These are phyloP conservation scores for Lepidostoma basale DNA, from an alignment of 1,140 invertebrate genomes.

Conservation along the genomic window DNA sequence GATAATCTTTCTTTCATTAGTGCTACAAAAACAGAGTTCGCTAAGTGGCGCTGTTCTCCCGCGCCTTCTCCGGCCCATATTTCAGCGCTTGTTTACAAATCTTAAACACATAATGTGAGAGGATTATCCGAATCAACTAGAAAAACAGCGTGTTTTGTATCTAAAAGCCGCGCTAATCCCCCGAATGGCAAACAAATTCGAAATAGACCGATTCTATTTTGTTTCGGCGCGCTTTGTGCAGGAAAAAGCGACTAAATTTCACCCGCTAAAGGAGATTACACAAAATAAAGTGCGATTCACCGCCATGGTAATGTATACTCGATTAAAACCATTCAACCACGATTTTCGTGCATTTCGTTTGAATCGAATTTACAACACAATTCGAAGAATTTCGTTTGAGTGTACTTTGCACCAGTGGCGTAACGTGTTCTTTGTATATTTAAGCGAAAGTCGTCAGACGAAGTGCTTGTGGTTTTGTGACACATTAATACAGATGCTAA, in stretches of 20 bases:
- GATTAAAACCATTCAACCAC: too few relatives aligned
- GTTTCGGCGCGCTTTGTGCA: background rate
- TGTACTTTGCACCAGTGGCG: too few relatives aligned
- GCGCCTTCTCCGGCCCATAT: background rate
- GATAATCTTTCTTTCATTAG: background rate
- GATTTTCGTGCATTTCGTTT: too few relatives aligned
- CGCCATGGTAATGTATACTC: too few relatives aligned
- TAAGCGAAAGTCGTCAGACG: too few relatives aligned
- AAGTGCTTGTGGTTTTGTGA: too few relatives aligned
- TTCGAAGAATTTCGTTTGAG: too few relatives aligned
- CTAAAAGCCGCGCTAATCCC: constrained; percentile 5
- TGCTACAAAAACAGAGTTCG: background rate
- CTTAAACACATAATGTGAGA: constrained; percentile 7
- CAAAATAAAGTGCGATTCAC: too few relatives aligned
- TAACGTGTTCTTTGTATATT: too few relatives aligned
- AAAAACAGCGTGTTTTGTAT: constrained; percentile 8
- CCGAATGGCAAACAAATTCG: background rate
- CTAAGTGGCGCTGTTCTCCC: background rate
- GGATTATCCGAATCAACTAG: background rate
- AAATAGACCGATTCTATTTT: constrained; percentile 3
- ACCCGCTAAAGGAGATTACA: background rate
- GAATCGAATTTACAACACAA: too few relatives aligned
- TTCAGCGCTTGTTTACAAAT: constrained; percentile 8
- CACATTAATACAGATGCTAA: too few relatives aligned
- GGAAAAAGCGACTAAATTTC: background rate